Conservation (phyloP, 1,140 invertebrate genomes). For the Bombyx mori region ASM3026992v2 NC_085113.1:3122501-3123000, state of each 20-base stretch:
- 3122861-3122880: too few species aligned
- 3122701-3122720: constrained; percentile 24
- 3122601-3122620: constrained; percentile 10
- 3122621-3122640: constrained; percentile 24
- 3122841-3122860: too few species aligned
- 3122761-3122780: constrained; percentile 27
- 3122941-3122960: too few species aligned
- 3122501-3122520: too few species aligned
- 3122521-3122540: too few species aligned
- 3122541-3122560: not conserved
- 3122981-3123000: too few species aligned
- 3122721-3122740: constrained; percentile 31
- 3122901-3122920: too few species aligned
- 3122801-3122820: constrained; percentile 18
- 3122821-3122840: not conserved
- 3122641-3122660: constrained; percentile 36
- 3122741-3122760: constrained; percentile 40
- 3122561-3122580: constrained; percentile 3
- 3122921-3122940: too few species aligned
- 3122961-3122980: too few species aligned
- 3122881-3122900: too few species aligned
- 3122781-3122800: constrained; percentile 23
- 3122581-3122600: constrained; percentile 13
- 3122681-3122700: constrained; percentile 32
- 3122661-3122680: constrained; percentile 21